These are phyloP conservation scores for Bombus superbus DNA, from an alignment of 1,140 invertebrate genomes.

Conservation along the genomic window DNA sequence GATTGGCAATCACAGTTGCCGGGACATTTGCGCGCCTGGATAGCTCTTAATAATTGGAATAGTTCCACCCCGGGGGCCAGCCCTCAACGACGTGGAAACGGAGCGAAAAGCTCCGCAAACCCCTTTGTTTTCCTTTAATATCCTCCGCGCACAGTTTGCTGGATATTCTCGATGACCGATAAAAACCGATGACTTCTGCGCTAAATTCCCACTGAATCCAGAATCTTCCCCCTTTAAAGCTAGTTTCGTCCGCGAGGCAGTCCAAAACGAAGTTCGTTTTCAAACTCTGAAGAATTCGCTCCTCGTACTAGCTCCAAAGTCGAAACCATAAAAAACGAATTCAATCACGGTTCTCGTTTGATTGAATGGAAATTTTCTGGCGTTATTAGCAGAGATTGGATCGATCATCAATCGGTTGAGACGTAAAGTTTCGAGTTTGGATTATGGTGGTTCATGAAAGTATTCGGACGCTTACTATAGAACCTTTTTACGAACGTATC, in stretches of 20 bases:
- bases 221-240: background rate
- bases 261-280: background rate
- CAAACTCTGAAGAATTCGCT: background rate
- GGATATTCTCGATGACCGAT: conserved; percentile 26
- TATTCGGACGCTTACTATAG: background rate
- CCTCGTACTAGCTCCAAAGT: background rate
- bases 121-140: conserved; percentile 36
- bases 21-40: conserved; percentile 50
- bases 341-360: background rate
- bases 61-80: conserved; percentile 33
- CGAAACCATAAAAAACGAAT: background rate
- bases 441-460: background rate
- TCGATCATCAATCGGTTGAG: background rate
- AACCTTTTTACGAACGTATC: background rate
- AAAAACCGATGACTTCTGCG: conserved; percentile 2
- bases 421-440: background rate
- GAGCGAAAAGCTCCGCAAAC: conserved; percentile 13
- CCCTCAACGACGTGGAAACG: conserved; percentile 25
- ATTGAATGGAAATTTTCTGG: conserved; percentile 2
- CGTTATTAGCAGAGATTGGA: background rate
- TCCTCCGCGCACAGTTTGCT: background rate
- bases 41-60: conserved; percentile 65
- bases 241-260: no score
- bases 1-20: conserved; percentile 44
- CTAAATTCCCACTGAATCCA: background rate